phyloP scores from a whole-genome alignment of 2,888 invertebrate genomes.

The Hecatera dysodea region DNA sequence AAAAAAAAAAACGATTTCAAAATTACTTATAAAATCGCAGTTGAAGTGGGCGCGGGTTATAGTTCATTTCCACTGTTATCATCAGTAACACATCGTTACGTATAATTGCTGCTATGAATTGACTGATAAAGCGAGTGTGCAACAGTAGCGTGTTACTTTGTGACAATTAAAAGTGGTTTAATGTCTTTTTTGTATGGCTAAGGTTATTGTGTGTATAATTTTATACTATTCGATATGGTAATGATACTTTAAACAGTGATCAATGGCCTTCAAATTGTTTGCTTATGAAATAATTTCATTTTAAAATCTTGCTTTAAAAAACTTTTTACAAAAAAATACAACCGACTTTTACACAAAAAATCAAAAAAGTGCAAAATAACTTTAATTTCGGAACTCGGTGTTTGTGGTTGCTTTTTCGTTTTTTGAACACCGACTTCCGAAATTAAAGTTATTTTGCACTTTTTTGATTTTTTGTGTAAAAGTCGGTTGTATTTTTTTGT shows the following conservation, averaged over 20 bases:
- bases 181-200: conserved; percentile 2
- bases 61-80: conserved; percentile 50
- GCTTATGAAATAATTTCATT: background rate
- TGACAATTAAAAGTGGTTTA: conserved; percentile 10
- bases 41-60: conserved; percentile 23
- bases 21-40: background rate
- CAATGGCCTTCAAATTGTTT: conserved; percentile 3
- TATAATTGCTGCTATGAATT: conserved; percentile 22
- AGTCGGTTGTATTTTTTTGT: too few relatives aligned
- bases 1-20: too few relatives aligned
- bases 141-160: conserved; percentile 13
- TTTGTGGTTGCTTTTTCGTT: too few relatives aligned
- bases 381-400: too few relatives aligned
- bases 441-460: too few relatives aligned
- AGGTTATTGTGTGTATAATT: conserved; percentile 4
- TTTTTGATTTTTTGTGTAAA: too few relatives aligned
- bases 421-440: too few relatives aligned
- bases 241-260: background rate
- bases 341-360: too few relatives aligned
- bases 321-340: too few relatives aligned
- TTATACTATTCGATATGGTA: background rate
- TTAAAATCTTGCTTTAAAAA: background rate
- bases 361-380: too few relatives aligned
- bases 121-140: conserved; percentile 28
- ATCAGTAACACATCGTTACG: conserved; percentile 35